A percentile compares a stretch with the other conserved stretches of the same genome.
Conservation (phyloP, 2,888 invertebrate species). For the Netelia melanura region DNA sequence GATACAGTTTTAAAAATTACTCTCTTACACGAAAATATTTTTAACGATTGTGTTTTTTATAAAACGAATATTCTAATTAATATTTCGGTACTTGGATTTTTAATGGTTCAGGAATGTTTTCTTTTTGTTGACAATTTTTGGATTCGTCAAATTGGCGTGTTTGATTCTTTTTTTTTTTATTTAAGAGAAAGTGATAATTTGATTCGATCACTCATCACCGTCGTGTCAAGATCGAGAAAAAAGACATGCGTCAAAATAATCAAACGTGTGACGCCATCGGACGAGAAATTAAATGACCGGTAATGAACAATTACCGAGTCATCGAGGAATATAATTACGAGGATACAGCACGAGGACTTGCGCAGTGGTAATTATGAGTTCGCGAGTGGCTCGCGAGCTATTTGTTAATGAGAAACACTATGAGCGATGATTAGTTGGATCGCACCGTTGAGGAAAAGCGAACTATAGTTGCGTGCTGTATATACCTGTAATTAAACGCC, state of each 20-base stretch:
- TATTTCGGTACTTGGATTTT: background rate
- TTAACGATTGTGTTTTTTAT: background rate
- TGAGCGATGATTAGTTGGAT: background rate
- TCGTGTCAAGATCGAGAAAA: too few relatives aligned
- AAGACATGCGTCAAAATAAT: background rate
- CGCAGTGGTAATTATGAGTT: slow-evolving; percentile 3
- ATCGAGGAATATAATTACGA: slow-evolving; percentile 18
- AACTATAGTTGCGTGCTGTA: background rate
- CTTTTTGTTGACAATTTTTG: background rate
- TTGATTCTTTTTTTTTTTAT: too few relatives aligned
- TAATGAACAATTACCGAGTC: slow-evolving; percentile 25
- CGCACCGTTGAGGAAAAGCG: background rate
- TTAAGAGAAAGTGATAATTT: too few relatives aligned
- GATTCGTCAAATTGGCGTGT: background rate
- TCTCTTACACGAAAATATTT: too few relatives aligned
- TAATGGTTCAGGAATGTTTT: background rate
- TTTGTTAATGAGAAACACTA: slow-evolving; percentile 1
- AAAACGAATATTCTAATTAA: background rate
- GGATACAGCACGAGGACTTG: background rate
- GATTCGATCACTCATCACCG: too few relatives aligned
- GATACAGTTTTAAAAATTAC: too few relatives aligned
- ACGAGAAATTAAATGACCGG: slow-evolving; percentile 17
- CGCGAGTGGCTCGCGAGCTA: background rate
- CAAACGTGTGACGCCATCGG: background rate
- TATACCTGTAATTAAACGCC: background rate